These are phyloP conservation scores for Tringa solitaria DNA, from an alignment of 2,113 vertebrate genomes.

Conservation along the genomic window DNA sequence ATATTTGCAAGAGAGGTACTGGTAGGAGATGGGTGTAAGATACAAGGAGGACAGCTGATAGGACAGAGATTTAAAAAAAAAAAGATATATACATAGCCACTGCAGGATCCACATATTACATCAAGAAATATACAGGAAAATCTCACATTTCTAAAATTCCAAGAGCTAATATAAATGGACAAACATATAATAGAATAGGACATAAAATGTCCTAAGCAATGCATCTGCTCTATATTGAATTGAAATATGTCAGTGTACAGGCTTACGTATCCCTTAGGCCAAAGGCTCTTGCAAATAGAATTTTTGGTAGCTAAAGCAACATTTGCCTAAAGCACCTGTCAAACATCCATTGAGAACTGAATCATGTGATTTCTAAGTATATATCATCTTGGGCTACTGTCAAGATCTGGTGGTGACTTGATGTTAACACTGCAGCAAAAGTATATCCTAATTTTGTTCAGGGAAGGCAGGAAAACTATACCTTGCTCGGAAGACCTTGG, in stretches of 20 bases:
- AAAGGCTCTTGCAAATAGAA: slow-evolving; percentile 15
- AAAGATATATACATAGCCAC: too few relatives aligned
- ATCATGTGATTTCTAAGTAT: not conserved
- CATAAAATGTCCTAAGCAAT: slow-evolving; percentile 9
- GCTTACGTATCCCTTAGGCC: not conserved
- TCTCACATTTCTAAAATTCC: not conserved
- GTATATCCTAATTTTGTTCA: not conserved
- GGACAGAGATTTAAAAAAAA: not conserved
- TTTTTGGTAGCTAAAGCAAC: slow-evolving; percentile 35
- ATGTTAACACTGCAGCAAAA: not conserved
- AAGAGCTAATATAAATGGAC: not conserved
- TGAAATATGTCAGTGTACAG: not conserved
- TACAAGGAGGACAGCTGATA: not conserved
- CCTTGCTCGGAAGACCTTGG: not conserved
- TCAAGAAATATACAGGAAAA: not conserved
- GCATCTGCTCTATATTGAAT: not conserved
- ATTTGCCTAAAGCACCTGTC: slow-evolving; percentile 57
- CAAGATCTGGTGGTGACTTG: slow-evolving; percentile 2
- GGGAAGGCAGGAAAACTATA: not conserved
- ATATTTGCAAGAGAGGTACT: not conserved
- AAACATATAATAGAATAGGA: not conserved
- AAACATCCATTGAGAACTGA: not conserved
- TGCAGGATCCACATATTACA: not conserved
- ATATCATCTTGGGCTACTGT: not conserved
- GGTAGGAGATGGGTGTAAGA: not conserved